Conservation (phyloP, 2,113 vertebrate genomes). For the Antechinus stuartii region DNA sequence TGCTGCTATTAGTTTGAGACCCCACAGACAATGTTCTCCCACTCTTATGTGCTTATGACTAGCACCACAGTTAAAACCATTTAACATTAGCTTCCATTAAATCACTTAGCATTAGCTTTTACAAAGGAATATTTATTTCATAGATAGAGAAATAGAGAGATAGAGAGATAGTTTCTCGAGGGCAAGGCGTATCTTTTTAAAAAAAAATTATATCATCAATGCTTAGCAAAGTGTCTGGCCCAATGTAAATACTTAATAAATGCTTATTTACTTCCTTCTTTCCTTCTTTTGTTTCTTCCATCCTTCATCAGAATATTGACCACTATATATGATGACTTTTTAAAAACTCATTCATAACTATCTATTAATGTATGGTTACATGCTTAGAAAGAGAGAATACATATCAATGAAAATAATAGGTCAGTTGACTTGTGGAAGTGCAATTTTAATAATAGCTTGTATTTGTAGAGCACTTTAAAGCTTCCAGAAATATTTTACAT, state of each 20-base stretch:
- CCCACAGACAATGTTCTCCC: background rate
- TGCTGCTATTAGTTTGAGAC: background rate
- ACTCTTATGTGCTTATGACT: background rate
- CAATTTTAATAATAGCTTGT: background rate
- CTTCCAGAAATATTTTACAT: background rate
- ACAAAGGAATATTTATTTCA: background rate
- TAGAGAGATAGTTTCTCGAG: background rate
- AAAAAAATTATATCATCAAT: background rate
- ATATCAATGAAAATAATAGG: background rate
- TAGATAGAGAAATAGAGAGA: background rate
- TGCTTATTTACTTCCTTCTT: background rate
- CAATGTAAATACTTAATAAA: background rate
- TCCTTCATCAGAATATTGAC: background rate
- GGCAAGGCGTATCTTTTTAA: background rate
- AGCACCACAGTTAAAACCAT: background rate
- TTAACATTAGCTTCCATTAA: background rate
- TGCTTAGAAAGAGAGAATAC: background rate
- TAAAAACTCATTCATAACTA: background rate
- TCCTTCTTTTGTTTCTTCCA: background rate
- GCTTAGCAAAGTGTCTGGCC: background rate
- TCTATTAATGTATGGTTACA: background rate
- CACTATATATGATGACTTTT: background rate
- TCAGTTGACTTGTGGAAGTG: background rate
- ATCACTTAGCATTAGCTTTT: background rate
- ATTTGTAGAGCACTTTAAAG: background rate